These are phyloP conservation scores for Alcis repandata DNA, from an alignment of 2,888 invertebrate species.

Conservation along the genomic window DNA sequence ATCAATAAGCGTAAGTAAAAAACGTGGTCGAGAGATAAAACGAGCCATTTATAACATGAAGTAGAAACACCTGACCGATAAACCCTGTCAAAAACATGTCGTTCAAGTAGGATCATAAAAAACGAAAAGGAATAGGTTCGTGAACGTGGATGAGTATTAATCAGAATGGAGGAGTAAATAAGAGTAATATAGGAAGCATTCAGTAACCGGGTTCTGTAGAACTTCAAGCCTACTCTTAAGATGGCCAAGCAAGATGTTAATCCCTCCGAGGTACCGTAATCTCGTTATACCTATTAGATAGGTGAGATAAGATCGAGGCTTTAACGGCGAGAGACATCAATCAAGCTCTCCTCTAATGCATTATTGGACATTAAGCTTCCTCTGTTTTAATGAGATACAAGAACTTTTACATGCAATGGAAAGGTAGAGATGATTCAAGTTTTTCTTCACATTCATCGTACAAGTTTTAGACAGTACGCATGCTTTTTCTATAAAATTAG, in stretches of 20 bases:
- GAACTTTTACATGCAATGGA: constrained; percentile 24
- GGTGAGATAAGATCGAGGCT: constrained; percentile 72
- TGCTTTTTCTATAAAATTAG: not conserved
- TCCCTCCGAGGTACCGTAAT: constrained; percentile 74
- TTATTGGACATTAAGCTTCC: constrained; percentile 60
- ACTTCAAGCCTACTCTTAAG: constrained; percentile 34
- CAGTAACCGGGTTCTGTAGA: constrained; percentile 23
- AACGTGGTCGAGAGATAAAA: constrained; percentile 8
- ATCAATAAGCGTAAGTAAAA: constrained; percentile 11
- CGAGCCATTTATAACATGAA: constrained; percentile 2
- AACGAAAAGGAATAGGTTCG: not conserved
- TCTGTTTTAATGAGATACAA: constrained; percentile 51
- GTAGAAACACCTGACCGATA: constrained; percentile 3
- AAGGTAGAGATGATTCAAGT: not conserved
- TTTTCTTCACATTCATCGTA: not conserved
- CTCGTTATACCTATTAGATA: constrained; percentile 78
- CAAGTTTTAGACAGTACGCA: not conserved
- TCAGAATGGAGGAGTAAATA: constrained; percentile 2
- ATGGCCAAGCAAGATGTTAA: constrained; percentile 67
- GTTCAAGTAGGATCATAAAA: constrained; percentile 12
- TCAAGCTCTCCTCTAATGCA: constrained; percentile 62
- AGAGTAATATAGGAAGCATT: constrained; percentile 8
- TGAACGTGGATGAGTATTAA: constrained; percentile 6
- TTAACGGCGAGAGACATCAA: constrained; percentile 76
- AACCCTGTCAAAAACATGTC: constrained; percentile 16